Percentiles rank a stretch among this genome's conserved stretches.
phyloP scores from a whole-genome alignment of 2,888 invertebrate genomes.

The Aspidapion aeneum region DNA sequence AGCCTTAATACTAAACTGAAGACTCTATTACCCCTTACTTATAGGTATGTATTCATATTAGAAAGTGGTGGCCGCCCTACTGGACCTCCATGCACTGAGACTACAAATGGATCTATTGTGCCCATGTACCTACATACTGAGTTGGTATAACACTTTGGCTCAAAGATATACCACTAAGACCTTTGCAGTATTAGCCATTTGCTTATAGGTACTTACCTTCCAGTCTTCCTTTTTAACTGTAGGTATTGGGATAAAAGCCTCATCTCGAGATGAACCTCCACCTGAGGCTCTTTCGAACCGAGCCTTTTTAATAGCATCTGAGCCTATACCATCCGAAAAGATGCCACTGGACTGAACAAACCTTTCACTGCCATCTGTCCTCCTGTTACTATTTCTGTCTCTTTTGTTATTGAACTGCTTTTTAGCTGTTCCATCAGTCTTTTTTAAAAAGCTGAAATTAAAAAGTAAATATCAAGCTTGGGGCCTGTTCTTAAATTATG shows the following conservation, averaged over 20 bases:
- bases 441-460: slow-evolving; percentile 11
- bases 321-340: slow-evolving; percentile 42
- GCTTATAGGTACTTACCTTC: slow-evolving; percentile 30
- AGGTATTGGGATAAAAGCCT: slow-evolving; percentile 31
- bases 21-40: too few species aligned
- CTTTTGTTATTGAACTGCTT: slow-evolving; percentile 6
- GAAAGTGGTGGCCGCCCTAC: too few species aligned
- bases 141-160: too few species aligned
- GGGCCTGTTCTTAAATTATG: too few species aligned
- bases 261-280: slow-evolving; percentile 14
- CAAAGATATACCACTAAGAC: too few species aligned
- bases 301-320: slow-evolving; percentile 23
- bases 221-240: slow-evolving; percentile 35
- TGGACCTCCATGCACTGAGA: too few species aligned
- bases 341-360: slow-evolving; percentile 41
- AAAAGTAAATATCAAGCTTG: too few species aligned
- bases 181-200: too few species aligned
- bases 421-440: slow-evolving; percentile 1
- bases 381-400: slow-evolving; percentile 11
- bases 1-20: too few species aligned
- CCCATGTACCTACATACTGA: too few species aligned
- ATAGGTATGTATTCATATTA: too few species aligned
- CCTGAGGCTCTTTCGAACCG: slow-evolving; percentile 25
- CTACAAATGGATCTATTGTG: too few species aligned
- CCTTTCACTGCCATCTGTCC: slow-evolving; percentile 7